These are phyloP conservation scores for Macrosoma leucophasiata DNA, from an alignment of 2,888 invertebrate genomes.

Conservation along the genomic window DNA sequence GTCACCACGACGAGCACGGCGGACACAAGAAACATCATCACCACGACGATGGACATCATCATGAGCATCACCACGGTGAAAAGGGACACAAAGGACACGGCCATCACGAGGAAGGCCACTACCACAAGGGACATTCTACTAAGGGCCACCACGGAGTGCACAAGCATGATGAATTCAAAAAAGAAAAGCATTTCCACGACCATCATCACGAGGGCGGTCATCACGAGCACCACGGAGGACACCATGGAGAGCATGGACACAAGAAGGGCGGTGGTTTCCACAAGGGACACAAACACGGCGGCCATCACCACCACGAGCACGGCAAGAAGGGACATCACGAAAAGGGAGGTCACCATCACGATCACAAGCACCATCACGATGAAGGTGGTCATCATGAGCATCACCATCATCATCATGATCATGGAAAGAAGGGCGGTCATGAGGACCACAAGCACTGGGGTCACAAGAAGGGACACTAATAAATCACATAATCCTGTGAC, in stretches of 20 bases:
- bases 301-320: slow-evolving; percentile 85
- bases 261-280: slow-evolving; percentile 88
- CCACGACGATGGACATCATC: slow-evolving; percentile 79
- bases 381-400: slow-evolving; percentile 87
- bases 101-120: slow-evolving; percentile 78
- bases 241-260: slow-evolving; percentile 85
- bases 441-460: slow-evolving; percentile 89
- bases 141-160: slow-evolving; percentile 91
- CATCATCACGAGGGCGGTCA: slow-evolving; percentile 87
- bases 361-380: slow-evolving; percentile 86
- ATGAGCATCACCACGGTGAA: slow-evolving; percentile 79
- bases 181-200: slow-evolving; percentile 91
- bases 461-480: slow-evolving; percentile 74
- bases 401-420: slow-evolving; percentile 83
- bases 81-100: slow-evolving; percentile 79
- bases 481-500: slow-evolving; percentile 28
- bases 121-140: slow-evolving; percentile 89
- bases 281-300: slow-evolving; percentile 86
- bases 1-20: slow-evolving; percentile 77
- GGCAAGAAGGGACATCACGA: slow-evolving; percentile 89
- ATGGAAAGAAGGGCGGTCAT: slow-evolving; percentile 88
- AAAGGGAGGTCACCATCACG: slow-evolving; percentile 87
- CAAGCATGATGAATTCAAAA: slow-evolving; percentile 89
- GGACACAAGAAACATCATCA: slow-evolving; percentile 81
- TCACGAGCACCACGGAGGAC: slow-evolving; percentile 86